Base-by-base conservation (phyloP, 2,113 vertebrate genomes). In the Lepus timidus region DNA sequence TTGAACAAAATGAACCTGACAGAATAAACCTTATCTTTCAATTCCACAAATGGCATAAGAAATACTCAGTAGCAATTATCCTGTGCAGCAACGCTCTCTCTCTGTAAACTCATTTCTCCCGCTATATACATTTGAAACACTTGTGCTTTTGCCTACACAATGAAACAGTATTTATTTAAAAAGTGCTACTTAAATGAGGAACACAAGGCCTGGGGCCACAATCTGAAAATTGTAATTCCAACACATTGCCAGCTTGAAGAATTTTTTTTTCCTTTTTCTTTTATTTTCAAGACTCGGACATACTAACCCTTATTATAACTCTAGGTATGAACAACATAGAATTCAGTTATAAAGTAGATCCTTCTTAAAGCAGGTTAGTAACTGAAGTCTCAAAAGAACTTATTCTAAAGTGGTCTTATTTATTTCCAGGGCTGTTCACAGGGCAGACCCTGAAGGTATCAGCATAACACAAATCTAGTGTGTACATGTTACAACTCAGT, bases 91-190 rank as follows among this genome's bases (percentile, higher is more conserved):
- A 91, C 79, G 61, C 96, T 96, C 44, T 64, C 76, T 97, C 76
- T 97, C 82, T 97, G 97, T 97, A 98, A 98, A 98, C 78, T 14
- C 61, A 71, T 90, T 95, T 65, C 36, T 84, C 97, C 90, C 81
- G 93, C 64, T 98, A 98, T 97, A 31, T 97, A 98, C 96, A 98
- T 97, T 96, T 97, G 95, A 94, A 98, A 98, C 85, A 96, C 96
- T 98, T 98, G 98, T 98, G 98, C 98, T 98, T 98, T 98, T 97
- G 81, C 93, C 79, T 96, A 98, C 96, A 97, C 95, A 98, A 97
- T 98, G 81, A 95, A 97, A 97, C 80, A 96, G 96, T 96, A 95
- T 94, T 98, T 74, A 85, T 95, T 58, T 97, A 95, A 97, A 98
- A 90, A 96, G 96, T 96, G 97, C 96, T 97, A 97, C 70, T 90